Conservation (phyloP, 1,140 invertebrate species). For the Conus betulinus region DNA sequence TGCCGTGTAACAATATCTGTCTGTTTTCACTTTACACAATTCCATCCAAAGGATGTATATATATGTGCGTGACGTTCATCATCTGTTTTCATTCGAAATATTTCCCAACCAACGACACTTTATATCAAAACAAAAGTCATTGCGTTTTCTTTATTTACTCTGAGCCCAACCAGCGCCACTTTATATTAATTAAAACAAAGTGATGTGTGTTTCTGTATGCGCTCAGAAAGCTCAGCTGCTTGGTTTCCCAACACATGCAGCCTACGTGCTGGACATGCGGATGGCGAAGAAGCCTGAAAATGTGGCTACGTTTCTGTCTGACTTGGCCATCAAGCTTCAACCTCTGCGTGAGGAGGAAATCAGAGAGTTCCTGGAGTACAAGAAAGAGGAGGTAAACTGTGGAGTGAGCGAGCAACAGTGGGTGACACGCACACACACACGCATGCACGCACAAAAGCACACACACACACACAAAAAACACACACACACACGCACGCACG, state of each 20-base stretch:
- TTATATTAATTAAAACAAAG: neutral
- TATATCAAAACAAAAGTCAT: neutral
- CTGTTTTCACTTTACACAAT: too few relatives aligned
- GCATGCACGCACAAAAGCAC: too few relatives aligned
- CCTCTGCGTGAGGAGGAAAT: slow-evolving; percentile 76
- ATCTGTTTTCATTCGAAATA: slow-evolving; percentile 66
- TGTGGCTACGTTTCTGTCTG: slow-evolving; percentile 76
- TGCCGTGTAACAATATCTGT: too few relatives aligned
- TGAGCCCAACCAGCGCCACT: too few relatives aligned
- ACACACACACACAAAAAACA: too few relatives aligned
- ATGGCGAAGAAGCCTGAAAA: slow-evolving; percentile 78
- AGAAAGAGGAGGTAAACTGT: slow-evolving; percentile 75
- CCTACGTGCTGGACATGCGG: slow-evolving; percentile 77
- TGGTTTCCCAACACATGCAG: slow-evolving; percentile 77
- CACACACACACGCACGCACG: too few relatives aligned
- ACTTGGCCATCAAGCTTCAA: slow-evolving; percentile 76
- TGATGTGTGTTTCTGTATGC: slow-evolving; percentile 3
- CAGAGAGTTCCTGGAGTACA: slow-evolving; percentile 75
- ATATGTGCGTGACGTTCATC: neutral
- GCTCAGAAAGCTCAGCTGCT: slow-evolving; percentile 76
- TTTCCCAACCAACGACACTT: neutral
- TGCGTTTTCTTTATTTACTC: neutral
- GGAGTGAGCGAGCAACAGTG: too few relatives aligned
- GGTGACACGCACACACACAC: too few relatives aligned
- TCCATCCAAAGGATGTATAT: too few relatives aligned